Percentiles rank a stretch among this genome's conserved stretches.
Evolutionary conservation across 2,888 invertebrate genomes (phyloP).

Genomic region (Dolichopus griseipennis): DNA sequence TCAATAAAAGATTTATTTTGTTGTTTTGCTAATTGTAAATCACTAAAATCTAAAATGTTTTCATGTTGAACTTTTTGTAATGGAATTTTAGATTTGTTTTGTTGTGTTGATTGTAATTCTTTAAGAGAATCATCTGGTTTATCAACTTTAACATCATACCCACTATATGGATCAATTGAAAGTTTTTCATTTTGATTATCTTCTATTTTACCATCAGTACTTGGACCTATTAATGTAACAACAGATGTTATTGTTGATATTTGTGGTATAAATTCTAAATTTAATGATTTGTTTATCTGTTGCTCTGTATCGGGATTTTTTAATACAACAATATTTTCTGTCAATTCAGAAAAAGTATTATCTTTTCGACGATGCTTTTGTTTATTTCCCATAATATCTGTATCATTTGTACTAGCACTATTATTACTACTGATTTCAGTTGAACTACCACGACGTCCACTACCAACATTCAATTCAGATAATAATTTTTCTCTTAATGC

Average conservation of each 20-base stretch:
- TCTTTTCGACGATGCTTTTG: not conserved
- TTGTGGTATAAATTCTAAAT: not conserved
- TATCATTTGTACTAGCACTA: not conserved
- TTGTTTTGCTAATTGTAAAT: not conserved
- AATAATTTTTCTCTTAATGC: constrained; percentile 22
- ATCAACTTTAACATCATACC: no score
- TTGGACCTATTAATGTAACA: not conserved
- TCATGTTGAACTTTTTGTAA: not conserved
- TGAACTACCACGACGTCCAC: not conserved
- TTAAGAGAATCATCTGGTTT: no score
- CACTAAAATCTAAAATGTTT: not conserved
- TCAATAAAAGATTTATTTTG: not conserved
- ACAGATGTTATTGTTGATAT: not conserved
- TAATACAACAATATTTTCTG: not conserved
- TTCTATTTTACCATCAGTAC: no score
- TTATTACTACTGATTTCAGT: not conserved
- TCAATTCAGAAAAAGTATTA: not conserved
- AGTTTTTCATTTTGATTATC: no score
- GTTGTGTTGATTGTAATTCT: no score
- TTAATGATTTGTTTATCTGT: not conserved
- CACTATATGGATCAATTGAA: no score
- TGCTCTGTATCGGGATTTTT: not conserved
- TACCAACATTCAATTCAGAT: constrained; percentile 20
- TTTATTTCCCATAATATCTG: not conserved
- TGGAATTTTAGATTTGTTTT: not conserved